These are phyloP conservation scores for Mesoclemmys tuberculata DNA, from an alignment of 2,113 vertebrate species.

Conservation along the genomic window DNA sequence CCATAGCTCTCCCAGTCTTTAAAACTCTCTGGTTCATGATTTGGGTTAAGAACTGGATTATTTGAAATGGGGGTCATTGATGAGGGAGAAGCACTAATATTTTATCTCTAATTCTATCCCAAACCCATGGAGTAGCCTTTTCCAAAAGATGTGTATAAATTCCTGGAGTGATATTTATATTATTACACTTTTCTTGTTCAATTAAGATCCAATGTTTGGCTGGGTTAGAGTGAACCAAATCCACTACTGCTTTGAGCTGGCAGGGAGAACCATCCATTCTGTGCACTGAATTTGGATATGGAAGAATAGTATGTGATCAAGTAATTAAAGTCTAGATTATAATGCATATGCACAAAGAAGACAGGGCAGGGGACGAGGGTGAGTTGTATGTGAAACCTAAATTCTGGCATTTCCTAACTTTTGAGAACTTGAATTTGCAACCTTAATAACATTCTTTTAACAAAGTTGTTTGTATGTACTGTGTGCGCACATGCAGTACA, in stretches of 20 bases:
- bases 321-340: too few relatives aligned
- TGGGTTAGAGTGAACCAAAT: too few relatives aligned
- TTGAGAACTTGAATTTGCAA: not conserved
- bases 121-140: not conserved
- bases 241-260: too few relatives aligned
- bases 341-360: too few relatives aligned
- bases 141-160: not conserved
- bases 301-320: too few relatives aligned
- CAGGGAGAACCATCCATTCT: too few relatives aligned
- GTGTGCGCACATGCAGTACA: not conserved
- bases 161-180: not conserved
- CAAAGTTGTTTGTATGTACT: not conserved
- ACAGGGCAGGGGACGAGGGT: not conserved
- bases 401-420: not conserved
- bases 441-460: not conserved
- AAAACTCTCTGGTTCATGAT: too few relatives aligned
- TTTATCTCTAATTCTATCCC: not conserved
- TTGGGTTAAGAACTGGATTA: too few relatives aligned
- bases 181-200: not conserved
- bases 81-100: too few relatives aligned
- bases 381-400: not conserved
- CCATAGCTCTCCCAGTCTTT: too few relatives aligned
- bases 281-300: too few relatives aligned
- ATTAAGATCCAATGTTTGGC: not conserved
- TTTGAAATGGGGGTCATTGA: too few relatives aligned